A percentile compares a stretch with the other conserved stretches of the same genome.
Evolutionary conservation across 2,113 vertebrate genomes (phyloP).

Genomic region (Bombycilla garrulus): DNA sequence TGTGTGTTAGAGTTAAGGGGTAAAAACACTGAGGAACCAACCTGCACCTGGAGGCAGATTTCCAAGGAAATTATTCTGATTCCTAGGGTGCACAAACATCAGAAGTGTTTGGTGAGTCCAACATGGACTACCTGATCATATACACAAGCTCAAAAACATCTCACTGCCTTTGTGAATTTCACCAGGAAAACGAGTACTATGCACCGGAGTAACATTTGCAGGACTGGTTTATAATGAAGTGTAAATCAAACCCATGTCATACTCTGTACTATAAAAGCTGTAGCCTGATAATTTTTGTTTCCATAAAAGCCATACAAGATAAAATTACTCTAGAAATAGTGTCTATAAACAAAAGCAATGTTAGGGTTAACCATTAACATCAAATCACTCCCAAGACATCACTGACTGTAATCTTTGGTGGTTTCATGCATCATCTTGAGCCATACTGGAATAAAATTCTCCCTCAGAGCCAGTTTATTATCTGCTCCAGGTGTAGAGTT

Average conservation of each 20-base stretch:
- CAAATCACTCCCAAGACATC: conserved; percentile 41
- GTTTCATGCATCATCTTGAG: conserved; percentile 27
- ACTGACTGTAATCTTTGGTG: conserved; percentile 5
- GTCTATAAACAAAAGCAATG: conserved; percentile 40
- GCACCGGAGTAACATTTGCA: not conserved
- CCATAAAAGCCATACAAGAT: conserved; percentile 53
- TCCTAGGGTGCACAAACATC: not conserved
- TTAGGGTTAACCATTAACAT: conserved; percentile 50
- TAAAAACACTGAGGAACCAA: not conserved
- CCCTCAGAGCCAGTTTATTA: not conserved
- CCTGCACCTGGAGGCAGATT: not conserved
- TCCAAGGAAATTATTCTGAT: not conserved
- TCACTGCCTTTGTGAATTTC: not conserved
- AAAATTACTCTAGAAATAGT: conserved; percentile 57
- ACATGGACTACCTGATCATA: fast-evolving
- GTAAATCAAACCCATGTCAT: conserved; percentile 28
- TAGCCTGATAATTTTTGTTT: conserved; percentile 35
- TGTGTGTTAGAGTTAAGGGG: not conserved
- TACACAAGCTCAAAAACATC: not conserved
- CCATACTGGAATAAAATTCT: not conserved
- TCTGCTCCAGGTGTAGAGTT: not conserved
- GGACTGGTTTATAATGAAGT: not conserved
- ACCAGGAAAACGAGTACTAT: not conserved
- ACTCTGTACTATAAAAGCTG: not conserved
- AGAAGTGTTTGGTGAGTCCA: not conserved